Percentiles rank a stretch among this genome's conserved stretches.
Evolutionary conservation across 1,140 invertebrate genomes (phyloP).

Genomic region (Lanistes nyassanus): DNA sequence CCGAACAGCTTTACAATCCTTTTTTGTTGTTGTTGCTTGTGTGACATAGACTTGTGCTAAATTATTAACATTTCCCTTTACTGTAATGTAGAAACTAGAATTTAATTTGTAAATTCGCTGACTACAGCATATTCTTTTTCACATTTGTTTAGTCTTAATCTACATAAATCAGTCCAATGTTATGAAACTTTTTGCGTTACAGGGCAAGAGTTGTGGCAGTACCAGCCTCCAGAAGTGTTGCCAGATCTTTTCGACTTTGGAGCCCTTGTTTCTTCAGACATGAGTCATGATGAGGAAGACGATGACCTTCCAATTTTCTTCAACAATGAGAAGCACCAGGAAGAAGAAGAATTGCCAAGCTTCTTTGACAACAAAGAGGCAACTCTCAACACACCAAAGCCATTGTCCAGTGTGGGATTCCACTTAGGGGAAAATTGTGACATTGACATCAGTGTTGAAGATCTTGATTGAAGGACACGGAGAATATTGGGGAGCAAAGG

Average conservation of each 20-base stretch:
- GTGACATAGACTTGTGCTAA: no score
- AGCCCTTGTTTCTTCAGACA: not conserved
- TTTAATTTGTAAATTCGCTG: no score
- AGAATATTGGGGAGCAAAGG: not conserved
- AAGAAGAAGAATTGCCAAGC: not conserved
- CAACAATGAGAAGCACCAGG: not conserved
- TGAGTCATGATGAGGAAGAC: not conserved
- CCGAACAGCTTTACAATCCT: no score
- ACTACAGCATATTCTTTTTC: no score
- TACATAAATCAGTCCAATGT: no score
- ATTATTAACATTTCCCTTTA: no score
- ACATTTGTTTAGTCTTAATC: no score
- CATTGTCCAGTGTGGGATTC: not conserved
- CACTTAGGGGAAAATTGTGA: not conserved
- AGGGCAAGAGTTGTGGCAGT: conserved; percentile 7
- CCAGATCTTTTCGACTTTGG: conserved; percentile 4
- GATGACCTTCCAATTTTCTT: not conserved
- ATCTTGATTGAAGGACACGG: conserved; percentile 1
- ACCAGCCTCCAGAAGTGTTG: not conserved
- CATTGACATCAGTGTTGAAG: conserved; percentile 3
- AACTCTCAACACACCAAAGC: not conserved
- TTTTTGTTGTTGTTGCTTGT: no score
- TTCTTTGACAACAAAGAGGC: not conserved
- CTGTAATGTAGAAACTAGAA: no score
- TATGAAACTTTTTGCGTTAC: not conserved